phyloP scores from a whole-genome alignment of 2,113 vertebrate species.

The Mesitornis unicolor region DNA sequence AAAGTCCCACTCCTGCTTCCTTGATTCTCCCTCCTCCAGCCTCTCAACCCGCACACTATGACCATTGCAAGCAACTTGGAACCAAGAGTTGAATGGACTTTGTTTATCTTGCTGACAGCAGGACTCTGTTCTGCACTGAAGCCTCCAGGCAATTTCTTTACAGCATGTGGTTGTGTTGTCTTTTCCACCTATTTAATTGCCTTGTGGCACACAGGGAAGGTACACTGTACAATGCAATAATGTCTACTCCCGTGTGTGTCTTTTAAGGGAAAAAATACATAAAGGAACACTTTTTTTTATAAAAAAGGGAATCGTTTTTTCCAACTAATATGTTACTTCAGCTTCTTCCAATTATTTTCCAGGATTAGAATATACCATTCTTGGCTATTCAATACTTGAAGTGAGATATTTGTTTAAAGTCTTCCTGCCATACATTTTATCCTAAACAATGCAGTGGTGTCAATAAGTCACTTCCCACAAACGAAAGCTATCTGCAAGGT shows the following conservation, averaged over 20 bases:
- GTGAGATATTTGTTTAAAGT: background rate
- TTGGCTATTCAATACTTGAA: background rate
- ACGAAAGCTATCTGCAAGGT: background rate
- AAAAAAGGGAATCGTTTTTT: background rate
- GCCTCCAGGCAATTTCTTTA: background rate
- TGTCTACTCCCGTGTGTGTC: fast-evolving
- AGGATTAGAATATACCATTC: background rate
- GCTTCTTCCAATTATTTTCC: background rate
- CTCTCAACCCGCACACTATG: background rate
- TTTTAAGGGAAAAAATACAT: background rate
- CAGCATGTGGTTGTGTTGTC: background rate
- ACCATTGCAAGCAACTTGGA: background rate
- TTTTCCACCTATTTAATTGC: background rate
- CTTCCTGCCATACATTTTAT: background rate
- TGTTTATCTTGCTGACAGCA: background rate
- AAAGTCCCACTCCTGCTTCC: background rate
- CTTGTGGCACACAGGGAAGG: background rate
- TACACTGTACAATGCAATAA: background rate
- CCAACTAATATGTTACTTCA: background rate
- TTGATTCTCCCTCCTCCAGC: background rate
- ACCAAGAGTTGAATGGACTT: fast-evolving
- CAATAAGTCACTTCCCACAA: background rate
- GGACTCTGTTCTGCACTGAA: background rate
- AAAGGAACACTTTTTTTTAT: background rate
- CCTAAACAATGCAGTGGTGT: background rate